Percentiles rank a stretch among this genome's conserved stretches.
Conservation (phyloP, 2,888 invertebrate genomes). For the Xanthorhoe spadicearia region DNA sequence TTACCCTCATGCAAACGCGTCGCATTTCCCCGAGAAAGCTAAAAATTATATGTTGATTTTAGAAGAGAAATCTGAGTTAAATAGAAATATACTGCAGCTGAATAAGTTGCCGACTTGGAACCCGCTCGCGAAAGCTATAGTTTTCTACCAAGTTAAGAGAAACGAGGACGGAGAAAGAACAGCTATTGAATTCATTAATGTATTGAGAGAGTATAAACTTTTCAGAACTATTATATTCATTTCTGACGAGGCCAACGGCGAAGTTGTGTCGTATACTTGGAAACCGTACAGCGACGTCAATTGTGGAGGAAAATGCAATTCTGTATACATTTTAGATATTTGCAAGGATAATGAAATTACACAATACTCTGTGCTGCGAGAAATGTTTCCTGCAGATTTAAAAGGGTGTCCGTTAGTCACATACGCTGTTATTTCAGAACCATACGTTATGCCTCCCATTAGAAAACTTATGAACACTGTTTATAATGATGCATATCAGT, state of each 20-base stretch:
- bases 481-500: slow-evolving; percentile 69
- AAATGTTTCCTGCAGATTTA: slow-evolving; percentile 74
- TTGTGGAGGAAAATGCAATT: slow-evolving; percentile 72
- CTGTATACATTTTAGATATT: slow-evolving; percentile 71
- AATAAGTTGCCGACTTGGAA: slow-evolving; percentile 81
- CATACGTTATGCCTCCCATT: slow-evolving; percentile 76
- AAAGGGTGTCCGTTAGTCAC: slow-evolving; percentile 74
- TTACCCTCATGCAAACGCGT: slow-evolving; percentile 78
- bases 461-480: slow-evolving; percentile 54
- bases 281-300: slow-evolving; percentile 72
- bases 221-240: slow-evolving; percentile 75
- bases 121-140: slow-evolving; percentile 78
- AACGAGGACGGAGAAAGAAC: slow-evolving; percentile 61
- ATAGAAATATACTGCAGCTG: slow-evolving; percentile 75
- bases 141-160: slow-evolving; percentile 69
- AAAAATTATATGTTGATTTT: slow-evolving; percentile 83
- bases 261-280: slow-evolving; percentile 77
- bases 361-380: slow-evolving; percentile 60
- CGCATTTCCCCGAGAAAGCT: slow-evolving; percentile 82
- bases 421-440: slow-evolving; percentile 76
- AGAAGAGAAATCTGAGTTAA: slow-evolving; percentile 76
- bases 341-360: slow-evolving; percentile 65
- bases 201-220: slow-evolving; percentile 69
- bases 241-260: slow-evolving; percentile 58
- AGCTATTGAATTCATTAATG: slow-evolving; percentile 72